Conservation (phyloP, 2,113 vertebrate species). For the Meles meles region DNA sequence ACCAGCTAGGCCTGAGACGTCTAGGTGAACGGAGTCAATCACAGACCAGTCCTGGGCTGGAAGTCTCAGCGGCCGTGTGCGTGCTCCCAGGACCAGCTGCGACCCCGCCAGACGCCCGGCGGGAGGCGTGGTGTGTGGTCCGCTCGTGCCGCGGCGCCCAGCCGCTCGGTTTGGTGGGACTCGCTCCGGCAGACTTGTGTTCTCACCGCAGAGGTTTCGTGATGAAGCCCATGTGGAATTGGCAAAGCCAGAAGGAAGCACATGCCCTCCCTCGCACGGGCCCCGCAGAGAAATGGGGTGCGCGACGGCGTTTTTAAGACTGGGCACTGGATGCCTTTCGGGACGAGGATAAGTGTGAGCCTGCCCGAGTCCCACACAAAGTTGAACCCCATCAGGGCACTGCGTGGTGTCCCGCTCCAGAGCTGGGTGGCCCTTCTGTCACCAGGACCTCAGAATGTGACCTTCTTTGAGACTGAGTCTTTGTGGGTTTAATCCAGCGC, state of each 20-base stretch:
- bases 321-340: fast-evolving
- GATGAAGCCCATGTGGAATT: fast-evolving
- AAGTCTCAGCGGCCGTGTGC: fast-evolving
- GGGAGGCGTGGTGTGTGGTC: fast-evolving
- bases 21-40: background rate
- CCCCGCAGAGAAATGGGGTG: background rate
- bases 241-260: background rate
- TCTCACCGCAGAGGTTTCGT: background rate
- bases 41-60: fast-evolving
- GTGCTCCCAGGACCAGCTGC: too few relatives aligned
- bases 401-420: too few relatives aligned
- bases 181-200: fast-evolving
- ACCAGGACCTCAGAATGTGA: background rate
- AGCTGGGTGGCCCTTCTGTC: too few relatives aligned
- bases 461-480: background rate
- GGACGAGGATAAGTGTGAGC: background rate
- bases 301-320: fast-evolving
- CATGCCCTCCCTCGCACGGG: fast-evolving
- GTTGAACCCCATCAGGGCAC: fast-evolving
- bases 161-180: background rate
- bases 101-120: too few relatives aligned
- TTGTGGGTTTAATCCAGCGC: background rate
- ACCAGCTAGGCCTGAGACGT: too few relatives aligned
- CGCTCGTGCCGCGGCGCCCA: fast-evolving
- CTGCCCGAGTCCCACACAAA: fast-evolving